These are phyloP conservation scores for Microctenopoma steveboyesi DNA, from an alignment of 2,797 vertebrate species.

Conservation along the genomic window DNA sequence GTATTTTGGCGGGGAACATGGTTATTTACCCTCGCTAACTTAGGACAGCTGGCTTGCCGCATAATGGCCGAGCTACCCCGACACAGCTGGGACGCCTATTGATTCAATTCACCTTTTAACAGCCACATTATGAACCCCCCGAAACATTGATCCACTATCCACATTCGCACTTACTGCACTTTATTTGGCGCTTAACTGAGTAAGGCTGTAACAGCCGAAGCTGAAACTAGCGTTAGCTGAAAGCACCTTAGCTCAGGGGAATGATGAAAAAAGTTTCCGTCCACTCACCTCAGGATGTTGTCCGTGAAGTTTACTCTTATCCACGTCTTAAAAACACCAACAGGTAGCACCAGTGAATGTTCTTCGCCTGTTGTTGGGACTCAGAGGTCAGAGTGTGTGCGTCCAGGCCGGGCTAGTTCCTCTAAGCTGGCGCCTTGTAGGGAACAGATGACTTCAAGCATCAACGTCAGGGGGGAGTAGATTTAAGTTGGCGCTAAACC, in stretches of 20 bases:
- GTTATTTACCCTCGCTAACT: conserved; percentile 35
- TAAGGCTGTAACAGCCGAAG: conserved; percentile 3
- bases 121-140: fast-evolving
- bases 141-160: neutral
- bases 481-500: conserved; percentile 77
- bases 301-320: conserved; percentile 67
- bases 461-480: conserved; percentile 74
- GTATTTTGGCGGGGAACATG: neutral
- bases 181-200: conserved; percentile 11
- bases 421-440: conserved; percentile 77
- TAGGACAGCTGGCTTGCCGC: conserved; percentile 56
- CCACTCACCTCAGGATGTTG: conserved; percentile 71
- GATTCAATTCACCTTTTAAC: conserved; percentile 1
- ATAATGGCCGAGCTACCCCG: conserved; percentile 68
- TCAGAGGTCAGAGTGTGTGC: conserved; percentile 7
- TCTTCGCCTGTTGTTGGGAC: neutral
- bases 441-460: conserved; percentile 73
- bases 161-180: neutral
- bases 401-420: conserved; percentile 52
- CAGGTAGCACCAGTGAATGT: neutral
- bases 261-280: neutral
- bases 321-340: neutral
- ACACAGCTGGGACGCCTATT: conserved; percentile 28
- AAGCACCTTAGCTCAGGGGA: neutral
- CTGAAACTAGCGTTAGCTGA: neutral